Percentiles rank a stretch among this genome's conserved stretches.
phyloP scores from a whole-genome alignment of 1,140 invertebrate species.

The Drosophila pectinifera region DNA sequence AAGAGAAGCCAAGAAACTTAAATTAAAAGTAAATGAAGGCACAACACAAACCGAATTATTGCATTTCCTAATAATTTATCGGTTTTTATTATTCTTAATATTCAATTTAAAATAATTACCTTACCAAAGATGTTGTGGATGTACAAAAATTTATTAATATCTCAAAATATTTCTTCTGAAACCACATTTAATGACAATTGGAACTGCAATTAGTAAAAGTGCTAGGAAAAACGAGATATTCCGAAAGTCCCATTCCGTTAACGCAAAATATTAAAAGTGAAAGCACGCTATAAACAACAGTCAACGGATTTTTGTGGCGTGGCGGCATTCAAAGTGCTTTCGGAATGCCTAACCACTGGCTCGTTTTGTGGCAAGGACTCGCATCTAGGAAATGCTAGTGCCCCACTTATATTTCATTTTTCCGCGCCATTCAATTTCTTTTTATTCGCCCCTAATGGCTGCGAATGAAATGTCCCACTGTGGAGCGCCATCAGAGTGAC shows the following conservation, averaged over 20 bases:
- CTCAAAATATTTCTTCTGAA: not conserved
- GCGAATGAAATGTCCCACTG: conserved; percentile 36
- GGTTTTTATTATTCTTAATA: not conserved
- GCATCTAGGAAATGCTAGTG: conserved; percentile 4
- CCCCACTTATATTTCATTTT: conserved; percentile 15
- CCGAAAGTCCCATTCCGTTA: not conserved
- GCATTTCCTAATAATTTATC: not conserved
- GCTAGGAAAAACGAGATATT: not conserved
- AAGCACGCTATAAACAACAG: conserved; percentile 34
- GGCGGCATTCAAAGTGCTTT: conserved; percentile 23
- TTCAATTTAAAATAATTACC: not conserved
- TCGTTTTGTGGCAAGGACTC: conserved; percentile 22
- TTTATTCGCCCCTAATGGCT: conserved; percentile 13
- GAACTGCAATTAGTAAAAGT: too few relatives aligned
- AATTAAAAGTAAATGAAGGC: too few relatives aligned
- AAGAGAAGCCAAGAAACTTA: not conserved
- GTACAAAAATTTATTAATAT: not conserved
- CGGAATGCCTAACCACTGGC: not conserved
- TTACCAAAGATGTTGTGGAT: not conserved
- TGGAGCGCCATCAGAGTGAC: conserved; percentile 39
- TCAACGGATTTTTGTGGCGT: conserved; percentile 19
- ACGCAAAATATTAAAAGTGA: conserved; percentile 12
- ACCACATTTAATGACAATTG: not conserved
- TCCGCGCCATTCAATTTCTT: conserved; percentile 5
- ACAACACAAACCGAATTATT: too few relatives aligned